Conservation (phyloP, 2,888 invertebrate species). For the Lasioglossum leucozonium region DNA sequence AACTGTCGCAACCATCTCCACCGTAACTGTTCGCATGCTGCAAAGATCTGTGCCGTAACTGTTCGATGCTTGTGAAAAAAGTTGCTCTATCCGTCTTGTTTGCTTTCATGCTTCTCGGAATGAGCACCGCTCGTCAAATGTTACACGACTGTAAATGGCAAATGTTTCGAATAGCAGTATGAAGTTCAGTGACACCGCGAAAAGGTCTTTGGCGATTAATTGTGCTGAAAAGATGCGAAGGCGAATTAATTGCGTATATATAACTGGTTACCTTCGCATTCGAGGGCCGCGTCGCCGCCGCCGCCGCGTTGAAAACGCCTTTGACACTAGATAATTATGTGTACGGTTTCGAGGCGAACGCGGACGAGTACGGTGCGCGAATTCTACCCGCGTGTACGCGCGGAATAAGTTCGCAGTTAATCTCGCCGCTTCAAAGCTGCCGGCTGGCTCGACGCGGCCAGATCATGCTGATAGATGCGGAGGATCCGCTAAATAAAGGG, state of each 20-base stretch:
- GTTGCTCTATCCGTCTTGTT: not conserved
- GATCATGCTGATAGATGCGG: not conserved
- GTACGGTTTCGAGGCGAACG: constrained; percentile 11
- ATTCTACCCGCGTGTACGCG: not conserved
- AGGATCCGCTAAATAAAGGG: not conserved
- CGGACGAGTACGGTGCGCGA: not conserved
- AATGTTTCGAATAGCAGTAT: not conserved
- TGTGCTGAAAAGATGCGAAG: not conserved
- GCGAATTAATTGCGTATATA: constrained; percentile 30
- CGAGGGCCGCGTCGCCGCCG: too few species aligned
- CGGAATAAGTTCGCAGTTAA: constrained; percentile 41
- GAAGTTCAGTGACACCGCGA: not conserved
- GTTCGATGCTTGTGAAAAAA: not conserved
- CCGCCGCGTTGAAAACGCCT: constrained; percentile 5
- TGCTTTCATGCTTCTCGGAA: not conserved
- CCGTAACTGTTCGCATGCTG: too few species aligned
- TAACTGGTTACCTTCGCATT: not conserved
- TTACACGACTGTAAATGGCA: not conserved
- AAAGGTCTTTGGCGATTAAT: not conserved
- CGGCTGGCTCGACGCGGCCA: not conserved
- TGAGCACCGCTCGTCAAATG: not conserved
- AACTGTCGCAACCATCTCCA: too few species aligned
- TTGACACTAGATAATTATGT: constrained; percentile 35
- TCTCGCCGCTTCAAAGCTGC: constrained; percentile 31
- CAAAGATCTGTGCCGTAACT: too few species aligned